phyloP scores from a whole-genome alignment of 2,113 vertebrate species.

The Conger conger region DNA sequence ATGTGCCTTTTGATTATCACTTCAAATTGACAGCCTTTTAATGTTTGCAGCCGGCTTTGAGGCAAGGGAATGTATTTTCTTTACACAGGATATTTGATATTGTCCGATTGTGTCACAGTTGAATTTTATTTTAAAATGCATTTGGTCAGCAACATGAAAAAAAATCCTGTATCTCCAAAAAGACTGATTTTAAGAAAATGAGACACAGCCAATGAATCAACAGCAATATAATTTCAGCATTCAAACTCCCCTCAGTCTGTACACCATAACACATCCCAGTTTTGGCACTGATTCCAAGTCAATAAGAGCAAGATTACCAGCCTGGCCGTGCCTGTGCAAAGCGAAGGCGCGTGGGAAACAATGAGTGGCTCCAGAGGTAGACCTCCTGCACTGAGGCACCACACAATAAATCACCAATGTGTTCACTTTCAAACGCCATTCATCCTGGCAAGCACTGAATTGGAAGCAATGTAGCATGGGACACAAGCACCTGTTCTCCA shows the following conservation, averaged over 20 bases:
- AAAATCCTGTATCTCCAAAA: neutral
- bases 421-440: slow-evolving; percentile 38
- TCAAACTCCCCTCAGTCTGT: neutral
- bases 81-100: no score
- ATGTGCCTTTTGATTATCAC: no score
- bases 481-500: slow-evolving; percentile 40
- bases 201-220: neutral
- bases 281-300: slow-evolving; percentile 9
- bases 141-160: neutral
- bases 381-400: slow-evolving; percentile 28
- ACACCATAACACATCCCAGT: neutral
- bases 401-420: slow-evolving; percentile 39
- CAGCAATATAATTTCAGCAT: neutral
- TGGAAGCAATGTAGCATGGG: slow-evolving; percentile 34
- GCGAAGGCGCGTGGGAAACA: slow-evolving; percentile 4
- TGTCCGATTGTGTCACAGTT: no score
- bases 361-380: slow-evolving; percentile 12
- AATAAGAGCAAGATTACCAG: slow-evolving; percentile 22
- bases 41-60: no score
- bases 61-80: no score
- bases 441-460: slow-evolving; percentile 45
- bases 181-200: neutral
- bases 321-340: neutral
- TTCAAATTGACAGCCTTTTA: no score
- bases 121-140: no score